Base-by-base conservation (phyloP, 2,797 vertebrate species). In the Arrhamphus sclerolepis region DNA sequence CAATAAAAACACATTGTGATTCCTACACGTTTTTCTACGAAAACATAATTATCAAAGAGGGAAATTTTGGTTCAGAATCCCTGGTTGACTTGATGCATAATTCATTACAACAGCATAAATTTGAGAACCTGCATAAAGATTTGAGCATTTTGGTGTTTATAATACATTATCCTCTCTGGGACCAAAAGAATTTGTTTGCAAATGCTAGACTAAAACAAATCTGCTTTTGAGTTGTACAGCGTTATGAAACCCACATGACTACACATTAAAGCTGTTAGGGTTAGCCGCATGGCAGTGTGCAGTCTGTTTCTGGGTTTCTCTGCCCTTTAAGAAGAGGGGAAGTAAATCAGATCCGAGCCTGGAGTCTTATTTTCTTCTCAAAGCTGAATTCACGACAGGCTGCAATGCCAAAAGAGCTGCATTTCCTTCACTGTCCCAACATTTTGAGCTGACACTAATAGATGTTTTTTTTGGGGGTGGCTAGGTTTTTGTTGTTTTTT, bases 311-410 rank as follows among this genome's bases (percentile, higher is more conserved):
- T 56, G 38, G 43, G 49, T 56, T 66, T 80, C 28, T 73, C 57
- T 70, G 53, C 46, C 53, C 53, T 65, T 64, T 41, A 44, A 75
- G 48, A 62, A 59, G 66, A 55, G 16, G 24, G 72, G 61, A 71
- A 69, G 66, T 71, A 71, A 83, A 72, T 78, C 75, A 73, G 52
- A 66, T 38, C 69, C 57, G 51, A 75, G 71, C 55, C 62, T 52
- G 39, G 61, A 74, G 75, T 70, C 63, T 81, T 51, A 61, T 66
- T 82, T 75, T 69, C 48, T 66, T 71, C 65, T 47, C 16, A 71
- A 65, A 68, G 73, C 69, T 75, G 64, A 41, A 81, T 75, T 66
- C n/a, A 55, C 68, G 51, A 68, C 56, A 52, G 62, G 44, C 40
- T 40, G 70, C 20, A 9, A 64, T 63, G 71, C 56, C 70, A 68